phyloP scores from a whole-genome alignment of 2,113 vertebrate genomes.

The Acanthisitta chloris region DNA sequence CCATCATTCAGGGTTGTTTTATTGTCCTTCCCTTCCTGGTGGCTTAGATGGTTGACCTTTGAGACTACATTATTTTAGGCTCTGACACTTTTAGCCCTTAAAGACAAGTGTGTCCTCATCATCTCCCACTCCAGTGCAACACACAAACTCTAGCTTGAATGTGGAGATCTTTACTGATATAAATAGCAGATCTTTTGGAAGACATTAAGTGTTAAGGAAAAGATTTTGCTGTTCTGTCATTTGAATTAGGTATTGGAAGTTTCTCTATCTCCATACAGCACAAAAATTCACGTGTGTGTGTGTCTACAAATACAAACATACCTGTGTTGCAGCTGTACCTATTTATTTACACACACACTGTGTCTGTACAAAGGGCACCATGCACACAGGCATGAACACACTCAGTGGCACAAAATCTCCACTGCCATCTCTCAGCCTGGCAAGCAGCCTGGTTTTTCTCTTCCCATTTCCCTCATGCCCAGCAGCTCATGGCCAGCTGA shows the following conservation, averaged over 20 bases:
- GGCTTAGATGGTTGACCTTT: background rate
- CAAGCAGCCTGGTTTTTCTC: background rate
- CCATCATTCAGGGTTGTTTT: background rate
- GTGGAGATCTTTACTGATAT: too few species aligned
- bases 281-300: background rate
- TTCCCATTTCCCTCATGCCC: background rate
- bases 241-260: background rate
- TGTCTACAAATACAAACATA: background rate
- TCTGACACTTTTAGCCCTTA: background rate
- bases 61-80: background rate
- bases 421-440: background rate
- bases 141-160: background rate
- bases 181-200: background rate
- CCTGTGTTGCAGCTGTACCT: background rate
- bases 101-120: background rate
- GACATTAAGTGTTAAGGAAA: background rate
- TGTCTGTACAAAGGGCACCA: fast-evolving
- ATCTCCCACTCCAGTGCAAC: background rate
- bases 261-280: background rate
- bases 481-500: background rate
- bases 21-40: background rate
- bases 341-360: background rate
- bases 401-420: background rate
- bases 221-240: background rate
- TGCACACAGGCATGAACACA: background rate